These are phyloP conservation scores for Calcarius lapponicus DNA, from an alignment of 2,797 vertebrate genomes.

Conservation along the genomic window DNA sequence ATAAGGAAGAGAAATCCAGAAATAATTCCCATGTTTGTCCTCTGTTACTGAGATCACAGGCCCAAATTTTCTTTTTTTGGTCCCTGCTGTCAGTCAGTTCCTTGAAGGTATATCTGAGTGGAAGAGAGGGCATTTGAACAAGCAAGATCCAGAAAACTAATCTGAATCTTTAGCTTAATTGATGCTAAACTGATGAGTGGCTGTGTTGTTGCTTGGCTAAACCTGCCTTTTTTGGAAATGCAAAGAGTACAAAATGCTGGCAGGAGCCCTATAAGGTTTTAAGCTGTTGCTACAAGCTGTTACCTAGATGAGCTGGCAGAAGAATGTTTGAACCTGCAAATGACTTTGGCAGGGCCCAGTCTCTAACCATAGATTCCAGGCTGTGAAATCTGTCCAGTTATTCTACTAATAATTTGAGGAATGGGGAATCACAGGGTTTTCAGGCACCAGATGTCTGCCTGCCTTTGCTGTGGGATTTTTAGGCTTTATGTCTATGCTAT, in stretches of 20 bases:
- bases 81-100: neutral
- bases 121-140: neutral
- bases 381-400: neutral
- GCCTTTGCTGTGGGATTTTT: neutral
- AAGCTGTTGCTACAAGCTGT: conserved; percentile 39
- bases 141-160: neutral
- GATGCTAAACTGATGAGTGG: neutral
- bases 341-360: neutral
- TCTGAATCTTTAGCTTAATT: neutral
- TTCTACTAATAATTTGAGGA: neutral
- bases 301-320: conserved; percentile 28
- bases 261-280: neutral
- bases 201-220: neutral
- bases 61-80: accelerated
- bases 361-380: neutral
- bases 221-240: neutral
- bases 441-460: neutral
- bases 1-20: neutral
- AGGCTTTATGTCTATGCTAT: neutral
- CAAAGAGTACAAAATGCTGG: neutral
- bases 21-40: neutral
- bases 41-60: neutral
- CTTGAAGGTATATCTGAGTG: neutral
- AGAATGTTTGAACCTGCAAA: neutral
- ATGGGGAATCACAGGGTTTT: neutral